Evolutionary conservation across 2,113 vertebrate genomes (phyloP).

Genomic region (Daubentonia madagascariensis): DNA sequence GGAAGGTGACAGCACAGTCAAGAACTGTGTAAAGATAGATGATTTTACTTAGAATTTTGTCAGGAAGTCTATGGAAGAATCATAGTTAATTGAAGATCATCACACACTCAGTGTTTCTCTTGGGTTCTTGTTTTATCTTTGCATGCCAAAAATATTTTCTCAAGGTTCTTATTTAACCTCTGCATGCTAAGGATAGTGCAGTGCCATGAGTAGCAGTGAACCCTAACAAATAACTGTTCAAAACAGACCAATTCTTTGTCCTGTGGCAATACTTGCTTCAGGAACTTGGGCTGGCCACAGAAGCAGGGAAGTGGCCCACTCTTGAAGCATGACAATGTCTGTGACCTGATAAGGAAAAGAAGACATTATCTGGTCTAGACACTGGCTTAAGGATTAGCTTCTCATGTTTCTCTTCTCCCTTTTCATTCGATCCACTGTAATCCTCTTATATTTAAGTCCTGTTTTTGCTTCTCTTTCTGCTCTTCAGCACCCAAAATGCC

Average conservation of each 20-base stretch:
- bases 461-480: constrained; percentile 27
- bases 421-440: constrained; percentile 44
- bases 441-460: constrained; percentile 44
- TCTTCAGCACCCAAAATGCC: not conserved
- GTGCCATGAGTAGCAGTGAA: not conserved
- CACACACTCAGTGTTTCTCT: not conserved
- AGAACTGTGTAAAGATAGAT: not conserved
- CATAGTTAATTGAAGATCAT: not conserved
- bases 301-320: not conserved
- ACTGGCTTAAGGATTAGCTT: constrained; percentile 1
- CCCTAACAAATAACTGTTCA: not conserved
- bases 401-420: constrained; percentile 52
- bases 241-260: not conserved
- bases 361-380: constrained; percentile 60
- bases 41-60: not conserved
- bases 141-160: not conserved
- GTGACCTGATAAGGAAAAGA: not conserved
- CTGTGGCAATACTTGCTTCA: not conserved
- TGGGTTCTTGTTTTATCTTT: not conserved
- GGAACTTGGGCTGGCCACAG: not conserved
- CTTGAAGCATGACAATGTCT: not conserved
- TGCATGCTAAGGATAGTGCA: not conserved
- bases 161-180: not conserved
- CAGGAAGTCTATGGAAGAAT: not conserved
- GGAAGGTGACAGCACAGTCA: not conserved